Evolutionary conservation across 2,113 vertebrate genomes (phyloP), one percentile per base, ranked within the genome.

Genomic region (Lepus timidus): DNA sequence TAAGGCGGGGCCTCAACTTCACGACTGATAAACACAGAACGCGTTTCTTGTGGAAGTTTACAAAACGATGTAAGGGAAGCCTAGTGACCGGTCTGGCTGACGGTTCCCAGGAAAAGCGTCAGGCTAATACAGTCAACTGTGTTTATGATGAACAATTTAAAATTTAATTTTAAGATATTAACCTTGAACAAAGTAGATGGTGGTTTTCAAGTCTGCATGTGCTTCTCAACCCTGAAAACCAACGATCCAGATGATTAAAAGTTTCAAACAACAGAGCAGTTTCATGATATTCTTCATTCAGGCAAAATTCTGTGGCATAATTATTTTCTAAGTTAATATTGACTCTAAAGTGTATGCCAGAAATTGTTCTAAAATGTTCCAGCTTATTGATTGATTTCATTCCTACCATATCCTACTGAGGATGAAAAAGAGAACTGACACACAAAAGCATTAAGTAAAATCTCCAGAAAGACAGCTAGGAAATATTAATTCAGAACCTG

Each of bases 101-200:
- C 61, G 2, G 29, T 84, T 90, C 90, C n/a, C 52, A 95, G 71
- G 44, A 52, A 7, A 95, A 58, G 75, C 3, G n/a, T 49, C 58
- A 86, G 67, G 16, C 68, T 4, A 62, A 39, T 27, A 85, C 31
- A 81, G 1, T 64, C 52, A 79, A 25, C 6, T 94, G 31, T 94
- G 91, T 88, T 94, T 51, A 93, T 62, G 88, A 49, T 94, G 23
- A 27, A 88, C 49, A 52, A 23, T 44, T 95, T 93, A 62, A 93
- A 83, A 92, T 92, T 84, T 94, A 55, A 94, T 90, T 74, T 88
- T 61, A 58, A 9, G n/a, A 20, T 65, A 73, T 88, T 85, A 93
- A 94, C 97, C 44, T 1, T 74, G 12, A 95, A 96, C 65, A 91
- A 78, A 83, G 64, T 10, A 49, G 11, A 78, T 91, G 82, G 85